Conservation (phyloP, 2,113 vertebrate species). For the Montifringilla adamsi region DNA sequence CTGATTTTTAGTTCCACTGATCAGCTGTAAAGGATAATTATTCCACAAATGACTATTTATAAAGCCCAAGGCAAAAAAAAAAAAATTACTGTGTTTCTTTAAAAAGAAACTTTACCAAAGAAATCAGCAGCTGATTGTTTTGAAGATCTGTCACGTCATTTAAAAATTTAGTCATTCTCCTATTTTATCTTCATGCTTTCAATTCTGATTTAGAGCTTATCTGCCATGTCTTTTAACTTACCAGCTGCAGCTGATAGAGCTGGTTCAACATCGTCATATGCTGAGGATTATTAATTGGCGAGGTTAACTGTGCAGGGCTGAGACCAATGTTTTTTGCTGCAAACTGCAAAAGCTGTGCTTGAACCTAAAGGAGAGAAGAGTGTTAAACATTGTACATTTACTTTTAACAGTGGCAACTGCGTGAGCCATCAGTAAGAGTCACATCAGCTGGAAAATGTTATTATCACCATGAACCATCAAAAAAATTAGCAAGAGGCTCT, state of each 20-base stretch:
- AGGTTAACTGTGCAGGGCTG: conserved; percentile 99
- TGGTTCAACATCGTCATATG: conserved; percentile 99
- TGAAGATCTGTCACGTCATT: neutral
- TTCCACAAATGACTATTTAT: neutral
- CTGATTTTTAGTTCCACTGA: neutral
- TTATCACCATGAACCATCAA: neutral
- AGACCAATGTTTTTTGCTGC: conserved; percentile 99
- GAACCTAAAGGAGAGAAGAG: conserved; percentile 81
- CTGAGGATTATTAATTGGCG: conserved; percentile 99
- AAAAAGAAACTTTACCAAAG: neutral
- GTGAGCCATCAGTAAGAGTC: neutral
- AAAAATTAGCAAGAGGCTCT: neutral
- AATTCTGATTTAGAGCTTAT: neutral
- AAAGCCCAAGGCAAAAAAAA: conserved; percentile 23
- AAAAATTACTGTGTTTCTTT: neutral
- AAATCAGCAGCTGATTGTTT: conserved; percentile 6
- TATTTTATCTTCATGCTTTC: neutral
- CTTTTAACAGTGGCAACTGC: neutral
- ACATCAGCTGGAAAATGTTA: neutral
- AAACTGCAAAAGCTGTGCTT: conserved; percentile 99
- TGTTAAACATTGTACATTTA: neutral
- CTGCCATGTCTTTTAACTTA: conserved; percentile 68
- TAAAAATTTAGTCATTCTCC: neutral
- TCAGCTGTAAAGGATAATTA: conserved; percentile 7
- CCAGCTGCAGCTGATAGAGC: conserved; percentile 99